phyloP scores from a whole-genome alignment of 2,888 invertebrate genomes.

The Drosophila limbata region DNA sequence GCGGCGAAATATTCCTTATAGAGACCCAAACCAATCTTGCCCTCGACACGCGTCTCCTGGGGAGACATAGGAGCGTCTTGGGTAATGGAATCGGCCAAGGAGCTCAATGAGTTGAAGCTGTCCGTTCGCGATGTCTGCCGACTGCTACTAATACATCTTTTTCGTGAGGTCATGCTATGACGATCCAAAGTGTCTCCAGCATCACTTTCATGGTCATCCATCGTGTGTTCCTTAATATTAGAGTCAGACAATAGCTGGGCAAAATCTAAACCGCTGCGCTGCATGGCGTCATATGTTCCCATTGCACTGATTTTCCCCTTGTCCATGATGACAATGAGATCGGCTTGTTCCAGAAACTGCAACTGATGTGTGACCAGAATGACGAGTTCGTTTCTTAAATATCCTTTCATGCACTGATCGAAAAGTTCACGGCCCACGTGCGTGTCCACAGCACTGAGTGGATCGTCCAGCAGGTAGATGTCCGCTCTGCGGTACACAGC shows the following conservation, averaged over 20 bases:
- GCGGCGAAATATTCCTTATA: conserved; percentile 90
- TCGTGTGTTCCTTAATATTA: conserved; percentile 83
- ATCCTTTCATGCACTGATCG: conserved; percentile 86
- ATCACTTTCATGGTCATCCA: conserved; percentile 67
- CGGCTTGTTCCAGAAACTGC: conserved; percentile 90
- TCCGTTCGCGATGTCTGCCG: conserved; percentile 78
- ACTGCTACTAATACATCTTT: conserved; percentile 66
- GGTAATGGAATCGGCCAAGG: conserved; percentile 83
- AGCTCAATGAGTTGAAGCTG: conserved; percentile 86
- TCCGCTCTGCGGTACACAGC: conserved; percentile 94
- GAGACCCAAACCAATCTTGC: conserved; percentile 87
- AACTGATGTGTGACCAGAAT: conserved; percentile 93
- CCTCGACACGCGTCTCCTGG: conserved; percentile 88
- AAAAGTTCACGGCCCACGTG: conserved; percentile 96
- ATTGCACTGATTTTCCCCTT: conserved; percentile 85
- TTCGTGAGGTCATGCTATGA: conserved; percentile 35
- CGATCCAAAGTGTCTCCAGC: conserved; percentile 38
- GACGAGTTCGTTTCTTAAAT: conserved; percentile 89
- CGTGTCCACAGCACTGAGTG: conserved; percentile 95
- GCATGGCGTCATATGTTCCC: conserved; percentile 90
- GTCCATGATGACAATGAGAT: conserved; percentile 85
- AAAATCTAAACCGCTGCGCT: conserved; percentile 91
- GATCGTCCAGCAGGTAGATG: conserved; percentile 95
- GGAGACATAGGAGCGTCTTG: conserved; percentile 79
- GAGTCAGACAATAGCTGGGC: conserved; percentile 88